Percentiles rank a stretch among this genome's conserved stretches.
These are phyloP conservation scores for Calonectris borealis DNA, from an alignment of 2,113 vertebrate species.

Conservation along the genomic window DNA sequence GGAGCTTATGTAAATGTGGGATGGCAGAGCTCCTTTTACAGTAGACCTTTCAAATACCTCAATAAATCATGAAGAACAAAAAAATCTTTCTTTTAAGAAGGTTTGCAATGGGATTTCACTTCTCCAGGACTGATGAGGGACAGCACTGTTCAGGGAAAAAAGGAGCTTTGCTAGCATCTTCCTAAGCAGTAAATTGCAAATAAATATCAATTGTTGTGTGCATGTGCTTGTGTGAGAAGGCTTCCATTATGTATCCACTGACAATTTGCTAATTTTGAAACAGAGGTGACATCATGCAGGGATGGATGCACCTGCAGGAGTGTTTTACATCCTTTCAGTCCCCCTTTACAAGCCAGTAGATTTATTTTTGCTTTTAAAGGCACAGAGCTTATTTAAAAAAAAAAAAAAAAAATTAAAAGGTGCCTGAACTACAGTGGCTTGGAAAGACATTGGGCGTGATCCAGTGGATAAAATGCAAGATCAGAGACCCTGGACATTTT, in stretches of 20 bases:
- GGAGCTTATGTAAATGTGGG: constrained; percentile 51
- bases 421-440: not conserved
- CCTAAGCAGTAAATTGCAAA: not conserved
- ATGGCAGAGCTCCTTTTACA: constrained; percentile 34
- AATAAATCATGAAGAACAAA: constrained; percentile 7
- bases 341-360: not conserved
- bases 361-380: not conserved
- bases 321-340: not conserved
- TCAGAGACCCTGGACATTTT: not conserved
- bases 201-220: not conserved
- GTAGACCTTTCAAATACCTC: constrained; percentile 54
- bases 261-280: not conserved
- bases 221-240: not conserved
- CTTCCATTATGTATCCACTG: not conserved
- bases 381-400: not conserved
- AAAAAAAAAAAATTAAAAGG: not conserved
- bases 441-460: not conserved
- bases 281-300: not conserved
- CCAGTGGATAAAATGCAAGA: not conserved
- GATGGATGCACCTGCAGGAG: not conserved
- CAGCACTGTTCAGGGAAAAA: not conserved
- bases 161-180: not conserved
- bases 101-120: constrained; percentile 6
- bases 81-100: constrained; percentile 3
- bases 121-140: not conserved